Evolutionary conservation across 2,797 vertebrate species (phyloP).

Genomic region (Thunnus albacares): DNA sequence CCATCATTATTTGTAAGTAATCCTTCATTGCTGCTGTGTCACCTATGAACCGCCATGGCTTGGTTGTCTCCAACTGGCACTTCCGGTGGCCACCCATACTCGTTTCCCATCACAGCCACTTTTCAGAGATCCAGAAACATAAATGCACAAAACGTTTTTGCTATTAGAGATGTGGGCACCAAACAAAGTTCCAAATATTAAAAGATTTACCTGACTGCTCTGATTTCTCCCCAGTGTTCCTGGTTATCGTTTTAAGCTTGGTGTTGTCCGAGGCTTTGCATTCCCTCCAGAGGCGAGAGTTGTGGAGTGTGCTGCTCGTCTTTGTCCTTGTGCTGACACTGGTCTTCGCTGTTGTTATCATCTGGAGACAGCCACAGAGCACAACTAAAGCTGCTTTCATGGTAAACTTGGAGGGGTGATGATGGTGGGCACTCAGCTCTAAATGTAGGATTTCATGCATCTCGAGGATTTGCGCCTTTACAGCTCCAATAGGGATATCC

Average conservation of each 20-base stretch:
- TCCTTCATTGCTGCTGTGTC: background rate
- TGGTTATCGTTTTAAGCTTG: slow-evolving; percentile 77
- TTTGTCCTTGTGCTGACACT: slow-evolving; percentile 73
- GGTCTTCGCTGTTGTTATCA: slow-evolving; percentile 69
- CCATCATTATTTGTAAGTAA: slow-evolving; percentile 72
- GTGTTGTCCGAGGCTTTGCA: slow-evolving; percentile 60
- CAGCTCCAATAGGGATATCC: background rate
- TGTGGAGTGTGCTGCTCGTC: slow-evolving; percentile 80
- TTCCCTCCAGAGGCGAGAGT: slow-evolving; percentile 49
- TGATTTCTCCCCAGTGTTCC: slow-evolving; percentile 66
- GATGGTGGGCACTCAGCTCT: background rate
- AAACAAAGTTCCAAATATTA: background rate
- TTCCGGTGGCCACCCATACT: background rate
- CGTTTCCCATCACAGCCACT: background rate
- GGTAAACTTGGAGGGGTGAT: slow-evolving; percentile 73
- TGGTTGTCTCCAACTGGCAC: background rate
- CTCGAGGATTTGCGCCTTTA: background rate
- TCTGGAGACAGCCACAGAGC: slow-evolving; percentile 88
- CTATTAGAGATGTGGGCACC: background rate
- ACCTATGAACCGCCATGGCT: background rate
- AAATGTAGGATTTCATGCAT: background rate
- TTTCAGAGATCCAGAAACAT: background rate
- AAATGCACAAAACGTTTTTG: background rate
- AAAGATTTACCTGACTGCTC: background rate
- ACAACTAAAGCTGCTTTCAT: slow-evolving; percentile 80